Conservation (phyloP, 2,888 invertebrate genomes). For the Trichogramma dendrolimi region DNA sequence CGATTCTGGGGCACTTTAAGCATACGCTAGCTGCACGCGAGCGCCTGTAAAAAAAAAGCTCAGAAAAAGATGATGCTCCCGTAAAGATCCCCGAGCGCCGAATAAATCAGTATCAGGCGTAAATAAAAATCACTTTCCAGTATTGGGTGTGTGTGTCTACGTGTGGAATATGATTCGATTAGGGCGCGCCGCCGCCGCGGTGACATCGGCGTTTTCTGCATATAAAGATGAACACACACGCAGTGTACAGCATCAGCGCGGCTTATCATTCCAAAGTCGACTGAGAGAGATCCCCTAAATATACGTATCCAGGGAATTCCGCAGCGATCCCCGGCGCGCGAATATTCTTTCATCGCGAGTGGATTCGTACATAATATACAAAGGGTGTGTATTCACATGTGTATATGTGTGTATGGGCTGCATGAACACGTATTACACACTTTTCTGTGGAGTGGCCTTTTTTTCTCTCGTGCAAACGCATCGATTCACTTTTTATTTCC, state of each 20-base stretch:
- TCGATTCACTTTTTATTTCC: no score
- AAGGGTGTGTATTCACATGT: neutral
- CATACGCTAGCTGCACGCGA: no score
- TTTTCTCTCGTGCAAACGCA: no score
- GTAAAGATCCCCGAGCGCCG: conserved; percentile 27
- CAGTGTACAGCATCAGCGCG: no score
- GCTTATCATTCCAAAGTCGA: no score
- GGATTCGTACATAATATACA: neutral
- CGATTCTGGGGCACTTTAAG: no score
- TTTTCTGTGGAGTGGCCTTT: no score
- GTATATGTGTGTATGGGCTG: neutral
- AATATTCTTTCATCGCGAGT: conserved; percentile 19
- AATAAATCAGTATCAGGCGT: conserved; percentile 51
- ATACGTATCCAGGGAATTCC: conserved; percentile 34
- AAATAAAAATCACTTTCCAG: conserved; percentile 53
- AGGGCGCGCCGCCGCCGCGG: conserved; percentile 33
- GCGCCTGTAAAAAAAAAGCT: no score
- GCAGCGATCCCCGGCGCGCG: conserved; percentile 38
- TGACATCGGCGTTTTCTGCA: no score
- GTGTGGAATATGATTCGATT: conserved; percentile 46
- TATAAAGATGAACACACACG: no score
- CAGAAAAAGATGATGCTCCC: no score
- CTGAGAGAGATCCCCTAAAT: conserved; percentile 4
- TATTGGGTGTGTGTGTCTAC: conserved; percentile 39
- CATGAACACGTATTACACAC: no score